A percentile compares a stretch with the other conserved stretches of the same genome.
Evolutionary conservation across 2,113 vertebrate species (phyloP).

Genomic region (Anguilla japonica): DNA sequence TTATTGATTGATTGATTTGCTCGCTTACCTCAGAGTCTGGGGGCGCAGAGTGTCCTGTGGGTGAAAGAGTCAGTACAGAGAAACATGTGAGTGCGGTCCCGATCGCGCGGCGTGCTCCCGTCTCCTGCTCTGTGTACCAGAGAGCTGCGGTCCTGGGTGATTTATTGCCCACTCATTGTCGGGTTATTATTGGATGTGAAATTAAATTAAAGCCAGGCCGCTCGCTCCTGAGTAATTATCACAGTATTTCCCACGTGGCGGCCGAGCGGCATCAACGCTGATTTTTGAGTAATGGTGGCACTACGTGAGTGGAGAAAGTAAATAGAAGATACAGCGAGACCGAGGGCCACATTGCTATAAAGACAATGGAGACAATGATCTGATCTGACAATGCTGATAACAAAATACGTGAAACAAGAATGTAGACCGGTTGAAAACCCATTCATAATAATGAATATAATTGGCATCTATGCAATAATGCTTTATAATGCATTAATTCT

Average conservation of each 20-base stretch:
- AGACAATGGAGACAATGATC: no score
- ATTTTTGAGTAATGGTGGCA: slow-evolving; percentile 20
- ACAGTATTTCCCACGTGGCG: slow-evolving; percentile 50
- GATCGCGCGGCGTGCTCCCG: slow-evolving; percentile 26
- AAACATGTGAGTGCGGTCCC: slow-evolving; percentile 23
- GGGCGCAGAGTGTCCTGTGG: not conserved
- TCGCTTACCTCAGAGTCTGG: not conserved
- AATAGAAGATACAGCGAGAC: not conserved
- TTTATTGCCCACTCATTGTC: slow-evolving; percentile 42
- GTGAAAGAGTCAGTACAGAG: slow-evolving; percentile 4
- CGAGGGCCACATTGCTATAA: not conserved
- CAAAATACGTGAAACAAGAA: not conserved
- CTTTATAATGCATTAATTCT: not conserved
- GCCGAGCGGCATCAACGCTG: not conserved
- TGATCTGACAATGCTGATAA: not conserved
- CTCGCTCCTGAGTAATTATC: slow-evolving; percentile 55
- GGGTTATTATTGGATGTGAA: slow-evolving; percentile 50
- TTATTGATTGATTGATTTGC: not conserved
- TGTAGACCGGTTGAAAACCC: not conserved
- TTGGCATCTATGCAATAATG: not conserved
- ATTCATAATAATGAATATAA: not conserved
- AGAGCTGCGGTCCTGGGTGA: slow-evolving; percentile 28
- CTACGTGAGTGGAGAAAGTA: not conserved
- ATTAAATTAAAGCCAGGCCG: slow-evolving; percentile 53
- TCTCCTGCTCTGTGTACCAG: slow-evolving; percentile 16